phyloP scores from a whole-genome alignment of 2,797 vertebrate genomes.

The Geotrypetes seraphini region DNA sequence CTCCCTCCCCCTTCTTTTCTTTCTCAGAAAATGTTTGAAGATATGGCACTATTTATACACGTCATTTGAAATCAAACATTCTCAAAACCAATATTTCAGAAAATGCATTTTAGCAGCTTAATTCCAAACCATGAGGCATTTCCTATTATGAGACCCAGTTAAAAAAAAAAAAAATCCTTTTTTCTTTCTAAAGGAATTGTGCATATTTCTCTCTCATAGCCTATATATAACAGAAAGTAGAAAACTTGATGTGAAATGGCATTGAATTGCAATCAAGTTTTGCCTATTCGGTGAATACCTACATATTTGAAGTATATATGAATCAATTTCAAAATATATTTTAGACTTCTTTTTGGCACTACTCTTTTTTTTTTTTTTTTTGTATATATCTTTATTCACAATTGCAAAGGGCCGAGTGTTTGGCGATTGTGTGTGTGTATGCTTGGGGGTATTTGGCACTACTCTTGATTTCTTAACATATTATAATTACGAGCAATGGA shows the following conservation, averaged over 20 bases:
- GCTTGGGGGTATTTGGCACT: too few relatives aligned
- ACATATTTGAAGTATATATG: conserved; percentile 1
- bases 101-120: not conserved
- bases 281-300: not conserved
- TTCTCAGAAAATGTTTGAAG: not conserved
- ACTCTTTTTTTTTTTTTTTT: too few relatives aligned
- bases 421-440: too few relatives aligned
- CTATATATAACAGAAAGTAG: not conserved
- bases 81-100: not conserved
- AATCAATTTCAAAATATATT: not conserved
- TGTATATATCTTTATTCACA: too few relatives aligned
- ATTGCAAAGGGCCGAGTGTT: too few relatives aligned
- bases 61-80: not conserved
- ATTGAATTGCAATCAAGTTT: not conserved
- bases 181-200: not conserved
- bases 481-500: too few relatives aligned
- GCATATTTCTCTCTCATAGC: not conserved
- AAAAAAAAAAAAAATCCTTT: accelerated
- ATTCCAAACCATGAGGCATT: too few relatives aligned
- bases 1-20: too few relatives aligned
- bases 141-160: too few relatives aligned
- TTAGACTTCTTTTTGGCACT: not conserved
- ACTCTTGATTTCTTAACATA: too few relatives aligned
- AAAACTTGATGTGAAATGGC: not conserved
- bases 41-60: accelerated